Percentiles rank a stretch among this genome's conserved stretches.
phyloP scores from a whole-genome alignment of 2,888 invertebrate species.

The Caenorhabditis wallacei region DNA sequence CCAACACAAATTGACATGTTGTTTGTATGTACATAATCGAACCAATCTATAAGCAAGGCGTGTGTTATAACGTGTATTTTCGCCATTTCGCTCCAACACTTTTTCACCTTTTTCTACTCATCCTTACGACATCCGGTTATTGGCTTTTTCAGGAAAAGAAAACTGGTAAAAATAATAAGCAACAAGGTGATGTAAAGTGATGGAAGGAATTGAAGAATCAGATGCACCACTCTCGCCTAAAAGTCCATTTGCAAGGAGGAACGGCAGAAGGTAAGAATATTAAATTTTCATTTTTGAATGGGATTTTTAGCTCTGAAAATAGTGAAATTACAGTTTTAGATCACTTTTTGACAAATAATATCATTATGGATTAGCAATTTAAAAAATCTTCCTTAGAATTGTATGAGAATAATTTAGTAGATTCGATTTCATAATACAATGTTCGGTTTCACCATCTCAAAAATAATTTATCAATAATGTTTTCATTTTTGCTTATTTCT shows the following conservation, averaged over 20 bases:
- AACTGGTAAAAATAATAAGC: constrained; percentile 14
- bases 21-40: constrained; percentile 59
- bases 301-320: no score
- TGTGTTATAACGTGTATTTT: constrained; percentile 48
- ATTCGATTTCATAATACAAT: no score
- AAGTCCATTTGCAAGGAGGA: constrained; percentile 54
- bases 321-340: no score
- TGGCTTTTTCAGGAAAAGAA: constrained; percentile 23
- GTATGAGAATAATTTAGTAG: no score
- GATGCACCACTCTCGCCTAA: constrained; percentile 53
- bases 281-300: no score
- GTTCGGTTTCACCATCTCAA: no score
- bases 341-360: no score
- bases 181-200: constrained; percentile 54
- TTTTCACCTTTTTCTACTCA: background rate
- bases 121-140: constrained; percentile 25
- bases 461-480: no score
- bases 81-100: background rate
- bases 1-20: constrained; percentile 52
- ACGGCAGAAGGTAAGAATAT: constrained; percentile 47
- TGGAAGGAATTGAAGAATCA: constrained; percentile 53
- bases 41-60: constrained; percentile 45
- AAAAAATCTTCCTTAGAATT: no score
- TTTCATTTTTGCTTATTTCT: no score
- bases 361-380: no score